Evolutionary conservation across 1,140 invertebrate species (phyloP), one percentile per base, ranked within the genome.

Genomic region (Magallana ariakensis): DNA sequence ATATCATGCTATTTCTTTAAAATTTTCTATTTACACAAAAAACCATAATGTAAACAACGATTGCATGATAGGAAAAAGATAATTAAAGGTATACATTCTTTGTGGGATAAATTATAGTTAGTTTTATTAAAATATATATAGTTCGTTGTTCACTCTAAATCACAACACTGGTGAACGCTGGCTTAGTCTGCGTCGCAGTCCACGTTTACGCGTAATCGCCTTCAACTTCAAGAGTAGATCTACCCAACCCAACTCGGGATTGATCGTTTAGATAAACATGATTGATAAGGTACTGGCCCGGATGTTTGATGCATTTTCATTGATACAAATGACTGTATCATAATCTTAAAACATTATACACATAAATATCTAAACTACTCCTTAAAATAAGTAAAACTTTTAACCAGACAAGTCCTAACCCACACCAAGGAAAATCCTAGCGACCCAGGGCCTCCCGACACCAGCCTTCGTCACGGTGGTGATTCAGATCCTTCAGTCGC

Each of bases 391-490:
- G 33, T 4, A 5, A 46, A 19, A 75, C 9, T 11, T 22, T 75
- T 11, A 26, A 26, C 66, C 22, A 75, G 33, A 75, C 66, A 75
- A 75, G 66, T 75, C 22, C 66, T 26, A 75, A 75, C 66, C 66
- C 66, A 75, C 66, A 75, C 66, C 66, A 75, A 75, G 19, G 19
- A 75, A 75, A 75, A 75, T 75, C 66, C 66, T 75, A 58, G n/a
- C 57, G 19, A 53, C 60, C 46, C 83, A 46, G 19, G 54, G 1
- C 19, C 22, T n/a, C 70, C 8, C 84, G 70, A 85, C 80, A 88
- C 84, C 80, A 82, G 46, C 80, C 33, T 56, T 82, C 46, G 80
- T 82, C 80, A 82, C 80, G 80, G 80, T 82, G 54, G 46, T 82
- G 84, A 85, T 86, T 80, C 19, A 26, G 53, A 75, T 33, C 15